Conservation (phyloP, 2,113 vertebrate species). For the Cyanoderma ruficeps region DNA sequence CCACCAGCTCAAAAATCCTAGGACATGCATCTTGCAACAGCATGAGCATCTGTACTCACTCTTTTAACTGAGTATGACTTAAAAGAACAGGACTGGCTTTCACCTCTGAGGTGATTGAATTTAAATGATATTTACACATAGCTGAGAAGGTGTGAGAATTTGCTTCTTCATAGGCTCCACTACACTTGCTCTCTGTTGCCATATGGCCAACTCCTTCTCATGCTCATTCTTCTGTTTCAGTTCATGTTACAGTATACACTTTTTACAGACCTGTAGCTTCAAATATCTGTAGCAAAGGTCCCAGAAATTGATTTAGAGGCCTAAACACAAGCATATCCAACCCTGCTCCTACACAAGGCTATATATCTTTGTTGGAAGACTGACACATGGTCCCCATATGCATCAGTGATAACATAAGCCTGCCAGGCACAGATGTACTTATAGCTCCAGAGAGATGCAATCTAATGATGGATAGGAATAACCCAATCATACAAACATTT, state of each 20-base stretch:
- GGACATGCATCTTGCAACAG: background rate
- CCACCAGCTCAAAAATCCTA: background rate
- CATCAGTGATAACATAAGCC: conserved; percentile 53
- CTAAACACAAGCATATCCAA: conserved; percentile 72
- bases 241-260: conserved; percentile 47
- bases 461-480: conserved; percentile 64
- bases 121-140: background rate
- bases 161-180: background rate
- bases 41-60: background rate
- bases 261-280: conserved; percentile 62
- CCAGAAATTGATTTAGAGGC: conserved; percentile 74
- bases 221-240: conserved; percentile 6
- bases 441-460: conserved; percentile 57
- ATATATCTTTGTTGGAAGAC: conserved; percentile 73
- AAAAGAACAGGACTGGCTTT: background rate
- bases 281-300: conserved; percentile 71
- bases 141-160: background rate
- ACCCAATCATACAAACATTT: conserved; percentile 50
- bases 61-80: background rate
- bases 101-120: background rate
- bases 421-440: conserved; percentile 63
- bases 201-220: conserved; percentile 20
- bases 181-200: conserved; percentile 33
- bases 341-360: conserved; percentile 35
- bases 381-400: conserved; percentile 72